phyloP scores from a whole-genome alignment of 2,113 vertebrate genomes.

The Propithecus coquereli region DNA sequence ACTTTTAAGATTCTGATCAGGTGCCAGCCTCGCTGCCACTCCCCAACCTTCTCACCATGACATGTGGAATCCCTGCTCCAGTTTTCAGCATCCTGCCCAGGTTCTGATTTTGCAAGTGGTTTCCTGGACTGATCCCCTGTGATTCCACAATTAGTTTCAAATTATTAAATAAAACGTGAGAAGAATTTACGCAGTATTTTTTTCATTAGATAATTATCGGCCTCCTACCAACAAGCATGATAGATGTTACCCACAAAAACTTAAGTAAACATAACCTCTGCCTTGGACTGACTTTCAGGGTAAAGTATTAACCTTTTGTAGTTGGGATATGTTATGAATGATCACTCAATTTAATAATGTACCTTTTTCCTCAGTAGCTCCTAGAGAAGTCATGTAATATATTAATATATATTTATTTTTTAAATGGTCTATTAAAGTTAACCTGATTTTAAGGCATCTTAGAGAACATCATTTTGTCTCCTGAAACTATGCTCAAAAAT shows the following conservation, averaged over 20 bases:
- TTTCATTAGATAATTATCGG: not conserved
- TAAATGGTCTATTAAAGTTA: not conserved
- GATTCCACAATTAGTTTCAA: not conserved
- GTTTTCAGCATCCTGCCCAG: not conserved
- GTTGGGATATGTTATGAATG: not conserved
- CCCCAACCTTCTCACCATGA: too few species aligned
- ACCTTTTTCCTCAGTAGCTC: not conserved
- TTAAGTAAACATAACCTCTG: not conserved
- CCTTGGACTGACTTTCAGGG: not conserved
- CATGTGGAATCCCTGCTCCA: not conserved
- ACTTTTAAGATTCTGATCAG: not conserved
- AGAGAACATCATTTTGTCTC: not conserved
- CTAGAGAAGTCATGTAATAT: not conserved
- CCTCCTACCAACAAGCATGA: not conserved
- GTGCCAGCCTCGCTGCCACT: not conserved
- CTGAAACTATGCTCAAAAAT: not conserved
- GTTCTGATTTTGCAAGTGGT: not conserved
- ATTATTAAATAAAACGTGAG: not conserved
- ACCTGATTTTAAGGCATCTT: not conserved
- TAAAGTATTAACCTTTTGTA: not conserved
- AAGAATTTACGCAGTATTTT: not conserved
- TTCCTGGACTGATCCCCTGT: not conserved
- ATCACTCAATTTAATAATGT: not conserved
- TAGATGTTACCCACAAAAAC: not conserved
- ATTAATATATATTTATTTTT: not conserved